Percentiles rank a stretch among this genome's conserved stretches.
These are phyloP conservation scores for Cyclina sinensis DNA, from an alignment of 1,140 invertebrate genomes.

Conservation along the genomic window DNA sequence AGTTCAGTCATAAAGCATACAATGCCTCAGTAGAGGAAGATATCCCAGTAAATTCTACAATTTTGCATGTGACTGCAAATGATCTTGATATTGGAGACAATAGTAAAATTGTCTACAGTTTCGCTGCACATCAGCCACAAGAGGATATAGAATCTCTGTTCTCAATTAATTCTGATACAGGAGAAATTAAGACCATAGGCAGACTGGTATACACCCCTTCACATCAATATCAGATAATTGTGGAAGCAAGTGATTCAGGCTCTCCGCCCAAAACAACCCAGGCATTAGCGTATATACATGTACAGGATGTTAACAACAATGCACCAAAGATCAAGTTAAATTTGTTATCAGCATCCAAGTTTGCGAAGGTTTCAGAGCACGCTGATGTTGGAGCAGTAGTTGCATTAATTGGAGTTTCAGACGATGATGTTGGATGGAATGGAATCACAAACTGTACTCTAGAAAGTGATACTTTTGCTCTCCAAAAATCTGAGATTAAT, in stretches of 20 bases:
- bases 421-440: slow-evolving; percentile 63
- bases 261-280: slow-evolving; percentile 55
- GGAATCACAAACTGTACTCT: slow-evolving; percentile 62
- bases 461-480: slow-evolving; percentile 58
- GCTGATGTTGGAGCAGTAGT: slow-evolving; percentile 56
- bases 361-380: slow-evolving; percentile 62
- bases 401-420: slow-evolving; percentile 51
- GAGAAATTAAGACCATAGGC: slow-evolving; percentile 61
- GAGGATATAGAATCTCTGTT: slow-evolving; percentile 57
- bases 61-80: slow-evolving; percentile 70
- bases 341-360: slow-evolving; percentile 43
- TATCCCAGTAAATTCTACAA: slow-evolving; percentile 59
- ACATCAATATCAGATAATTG: slow-evolving; percentile 58
- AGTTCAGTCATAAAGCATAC: slow-evolving; percentile 93
- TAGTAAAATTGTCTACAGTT: slow-evolving; percentile 63
- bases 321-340: slow-evolving; percentile 62
- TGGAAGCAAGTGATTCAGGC: slow-evolving; percentile 66
- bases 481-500: slow-evolving; percentile 68
- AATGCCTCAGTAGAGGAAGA: slow-evolving; percentile 63
- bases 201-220: slow-evolving; percentile 48
- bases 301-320: slow-evolving; percentile 66
- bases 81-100: slow-evolving; percentile 74
- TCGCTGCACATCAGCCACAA: slow-evolving; percentile 51
- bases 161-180: slow-evolving; percentile 40
- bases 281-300: slow-evolving; percentile 57